Evolutionary conservation across 2,888 invertebrate species (phyloP), one percentile per base, ranked within the genome.

Genomic region (Nemotelus pantherinus): DNA sequence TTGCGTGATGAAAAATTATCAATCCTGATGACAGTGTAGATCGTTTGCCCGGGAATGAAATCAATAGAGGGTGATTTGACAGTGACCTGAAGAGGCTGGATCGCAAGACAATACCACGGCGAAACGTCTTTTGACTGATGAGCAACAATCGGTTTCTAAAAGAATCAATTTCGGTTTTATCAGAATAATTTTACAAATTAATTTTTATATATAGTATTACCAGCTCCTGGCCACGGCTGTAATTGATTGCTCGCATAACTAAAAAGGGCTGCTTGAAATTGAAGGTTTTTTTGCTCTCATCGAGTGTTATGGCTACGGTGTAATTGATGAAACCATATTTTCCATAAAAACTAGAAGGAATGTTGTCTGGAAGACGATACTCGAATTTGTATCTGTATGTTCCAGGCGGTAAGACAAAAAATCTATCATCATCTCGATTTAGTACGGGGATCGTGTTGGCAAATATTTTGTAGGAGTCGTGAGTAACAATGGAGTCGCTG

Each of bases 51-150:
- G 4, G 71, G 71, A 3, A 72, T 25, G n/a, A 72, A 72, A 57
- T 72, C 71, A 7, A 72, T 58, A n/a, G 71, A 58, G 10, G 71
- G 71, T 25, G 71, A 57, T 45, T 72, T 72, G 3, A 72, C 44
- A 39, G 71, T 72, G 25, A 72, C 45, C 47, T 50, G 57, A 58
- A 72, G 39, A 9, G 57, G 71, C n/a, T 72, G 71, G 25, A 72
- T 58, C n/a, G 71, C 58, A 45, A 72, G 57, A 10, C 71, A 72
- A 72, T 72, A 72, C 71, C 71, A 72, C n/a, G 71, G 71, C n/a
- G 71, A 72, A n/a, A 72, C 45, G 25, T 72, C 71, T 50, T 72
- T 72, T 3, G 71, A 72, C 41, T 72, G 55, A 39, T 72, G 57
- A 10, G 71, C 71, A 4, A 44, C 44, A 7, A 72, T 72, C 3